These are phyloP conservation scores for Scaptomyza caliginosa DNA, from an alignment of 2,888 invertebrate genomes.

Conservation along the genomic window DNA sequence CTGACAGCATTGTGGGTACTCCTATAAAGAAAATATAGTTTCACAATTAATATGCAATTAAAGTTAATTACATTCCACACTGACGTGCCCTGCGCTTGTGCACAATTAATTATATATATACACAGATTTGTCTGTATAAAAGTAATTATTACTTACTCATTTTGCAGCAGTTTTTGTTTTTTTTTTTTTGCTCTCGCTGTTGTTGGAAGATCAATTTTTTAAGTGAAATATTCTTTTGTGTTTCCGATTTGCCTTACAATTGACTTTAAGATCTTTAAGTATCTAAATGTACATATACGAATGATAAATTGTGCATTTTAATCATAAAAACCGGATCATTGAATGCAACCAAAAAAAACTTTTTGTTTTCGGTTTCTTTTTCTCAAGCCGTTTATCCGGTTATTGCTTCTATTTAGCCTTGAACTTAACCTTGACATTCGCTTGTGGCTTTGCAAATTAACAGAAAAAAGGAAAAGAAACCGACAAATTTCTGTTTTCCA, in stretches of 20 bases:
- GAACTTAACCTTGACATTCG: constrained; percentile 70
- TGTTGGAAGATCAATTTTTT: background rate
- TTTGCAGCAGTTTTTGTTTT: constrained; percentile 38
- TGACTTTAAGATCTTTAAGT: constrained; percentile 20
- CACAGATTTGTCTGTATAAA: constrained; percentile 3
- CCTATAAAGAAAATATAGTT: constrained; percentile 82
- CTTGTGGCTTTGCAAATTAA: constrained; percentile 9
- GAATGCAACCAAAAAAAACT: constrained; percentile 11
- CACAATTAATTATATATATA: constrained; percentile 37
- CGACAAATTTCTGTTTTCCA: background rate
- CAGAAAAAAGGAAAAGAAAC: background rate
- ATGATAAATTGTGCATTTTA: constrained; percentile 43
- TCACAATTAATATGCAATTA: constrained; percentile 38
- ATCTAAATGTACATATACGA: background rate
- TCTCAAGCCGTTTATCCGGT: constrained; percentile 2
- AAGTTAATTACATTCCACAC: too few species aligned
- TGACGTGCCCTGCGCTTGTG: background rate
- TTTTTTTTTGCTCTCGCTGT: constrained; percentile 6
- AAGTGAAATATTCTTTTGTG: constrained; percentile 24
- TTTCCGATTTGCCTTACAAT: constrained; percentile 11
- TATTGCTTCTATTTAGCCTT: background rate
- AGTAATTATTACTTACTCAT: constrained; percentile 74
- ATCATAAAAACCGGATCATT: constrained; percentile 29
- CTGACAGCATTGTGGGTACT: constrained; percentile 90
- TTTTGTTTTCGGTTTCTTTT: too few species aligned